Evolutionary conservation across 2,113 vertebrate genomes (phyloP).

Genomic region (Stigmatopora argus): DNA sequence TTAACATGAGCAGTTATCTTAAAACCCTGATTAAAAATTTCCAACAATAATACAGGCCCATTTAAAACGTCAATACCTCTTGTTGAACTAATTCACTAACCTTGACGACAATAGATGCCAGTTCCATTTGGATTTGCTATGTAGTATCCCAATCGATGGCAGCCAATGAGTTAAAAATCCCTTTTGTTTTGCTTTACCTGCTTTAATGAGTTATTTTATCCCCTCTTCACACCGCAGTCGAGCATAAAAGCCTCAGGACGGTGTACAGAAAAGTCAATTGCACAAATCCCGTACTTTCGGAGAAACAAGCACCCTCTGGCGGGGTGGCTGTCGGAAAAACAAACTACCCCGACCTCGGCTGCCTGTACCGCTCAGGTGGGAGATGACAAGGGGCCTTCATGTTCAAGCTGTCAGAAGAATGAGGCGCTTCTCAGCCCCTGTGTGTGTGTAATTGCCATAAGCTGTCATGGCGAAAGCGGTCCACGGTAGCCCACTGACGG

Average conservation of each 20-base stretch:
- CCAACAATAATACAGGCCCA: too few relatives aligned
- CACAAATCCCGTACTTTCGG: background rate
- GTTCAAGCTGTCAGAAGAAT: constrained; percentile 54
- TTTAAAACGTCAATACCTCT: too few relatives aligned
- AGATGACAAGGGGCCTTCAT: constrained; percentile 58
- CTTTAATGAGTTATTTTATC: background rate
- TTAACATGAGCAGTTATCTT: too few relatives aligned
- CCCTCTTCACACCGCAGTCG: background rate
- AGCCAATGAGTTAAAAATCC: too few relatives aligned
- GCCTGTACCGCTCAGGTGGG: constrained; percentile 37
- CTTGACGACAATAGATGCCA: too few relatives aligned
- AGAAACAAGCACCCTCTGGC: constrained; percentile 30
- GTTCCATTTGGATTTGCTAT: too few relatives aligned
- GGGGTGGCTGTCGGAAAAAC: constrained; percentile 56
- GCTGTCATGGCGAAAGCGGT: constrained; percentile 61
- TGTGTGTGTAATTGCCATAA: constrained; percentile 69
- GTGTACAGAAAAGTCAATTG: background rate
- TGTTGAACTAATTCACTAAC: too few relatives aligned
- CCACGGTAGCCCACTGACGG: constrained; percentile 66
- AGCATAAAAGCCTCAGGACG: constrained; percentile 2
- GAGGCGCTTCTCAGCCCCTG: constrained; percentile 50
- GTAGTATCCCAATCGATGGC: too few relatives aligned
- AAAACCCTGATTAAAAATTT: too few relatives aligned
- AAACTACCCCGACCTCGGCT: constrained; percentile 26
- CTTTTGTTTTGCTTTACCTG: background rate